Base-by-base conservation (phyloP, 2,113 vertebrate species). In the Phaetusa simplex region DNA sequence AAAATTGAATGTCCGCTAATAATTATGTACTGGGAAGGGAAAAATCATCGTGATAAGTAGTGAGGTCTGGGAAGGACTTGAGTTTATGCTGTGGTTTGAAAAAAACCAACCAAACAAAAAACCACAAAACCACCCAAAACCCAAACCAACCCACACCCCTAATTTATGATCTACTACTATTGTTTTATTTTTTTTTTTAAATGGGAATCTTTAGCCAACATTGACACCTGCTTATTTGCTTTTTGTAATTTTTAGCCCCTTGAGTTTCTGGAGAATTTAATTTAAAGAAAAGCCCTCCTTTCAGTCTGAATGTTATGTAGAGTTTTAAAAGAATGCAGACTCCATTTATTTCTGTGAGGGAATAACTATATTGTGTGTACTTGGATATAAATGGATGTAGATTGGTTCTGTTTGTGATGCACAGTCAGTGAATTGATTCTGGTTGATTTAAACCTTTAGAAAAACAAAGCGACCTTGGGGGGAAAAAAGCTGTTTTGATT, bases 371-470 rank as follows among this genome's bases (percentile, higher is more conserved):
- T 90, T 93, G 40, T 80, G 40, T 69, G 8, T 62, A 40, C 45
- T 90, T 94, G 50, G 38, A 53, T 93, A 62, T 86, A 91, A 82
- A 73, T 82, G 71, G 26, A 62, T 70, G 26, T 76, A 79, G 32
- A 80, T 93, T 65, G 66, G 65, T 76, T 87, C n/a, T 42, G 66
- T 91, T 85, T 91, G 70, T 87, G 81, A 80, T 69, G 70, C 34
- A 61, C 58, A 55, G 70, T 80, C 66, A 56, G 62, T 1, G 2
- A 92, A 93, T 88, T 92, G 59, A 66, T 93, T 91, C 38, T 88
- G 85, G 26, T 50, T 81, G 66, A 50, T 92, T 73, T 77, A 94
- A 95, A 94, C 58, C 42, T 86, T 88, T 78, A 70, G 82, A 78
- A 71, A 94, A 95, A 62, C 69, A 86, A 86, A 93, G 32, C 4